Evolutionary conservation across 2,113 vertebrate genomes (phyloP).

Genomic region (Acanthisitta chloris): DNA sequence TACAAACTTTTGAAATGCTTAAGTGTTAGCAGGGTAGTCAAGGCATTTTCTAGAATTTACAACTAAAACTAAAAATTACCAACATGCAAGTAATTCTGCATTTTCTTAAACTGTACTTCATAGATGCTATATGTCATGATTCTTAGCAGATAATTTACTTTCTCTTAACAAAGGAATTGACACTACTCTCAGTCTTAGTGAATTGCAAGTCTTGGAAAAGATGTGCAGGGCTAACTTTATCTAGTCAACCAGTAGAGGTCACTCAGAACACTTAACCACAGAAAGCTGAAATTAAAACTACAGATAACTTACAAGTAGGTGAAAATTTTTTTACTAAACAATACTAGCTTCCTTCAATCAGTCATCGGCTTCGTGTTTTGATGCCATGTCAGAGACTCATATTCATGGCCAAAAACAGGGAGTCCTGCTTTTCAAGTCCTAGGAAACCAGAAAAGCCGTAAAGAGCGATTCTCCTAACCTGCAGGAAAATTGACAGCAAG

Average conservation of each 20-base stretch:
- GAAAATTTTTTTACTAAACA: neutral
- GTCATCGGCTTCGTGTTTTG: neutral
- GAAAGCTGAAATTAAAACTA: neutral
- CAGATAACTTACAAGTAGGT: neutral
- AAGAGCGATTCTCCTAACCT: neutral
- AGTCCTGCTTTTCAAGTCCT: neutral
- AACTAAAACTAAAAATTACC: neutral
- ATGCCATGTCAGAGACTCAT: neutral
- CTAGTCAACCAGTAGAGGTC: conserved; percentile 32
- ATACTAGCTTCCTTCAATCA: neutral
- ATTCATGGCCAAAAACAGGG: neutral
- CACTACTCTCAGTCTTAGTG: neutral
- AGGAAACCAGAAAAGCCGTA: neutral
- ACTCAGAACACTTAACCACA: neutral
- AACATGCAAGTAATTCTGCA: neutral
- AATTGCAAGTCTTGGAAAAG: neutral
- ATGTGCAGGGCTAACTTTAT: neutral
- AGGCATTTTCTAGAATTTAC: neutral
- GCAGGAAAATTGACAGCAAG: neutral
- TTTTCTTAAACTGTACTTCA: neutral
- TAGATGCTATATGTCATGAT: neutral
- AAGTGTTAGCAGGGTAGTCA: neutral
- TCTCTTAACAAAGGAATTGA: neutral
- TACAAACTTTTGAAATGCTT: neutral
- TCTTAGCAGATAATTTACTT: neutral